Evolutionary conservation across 53 echinoderm and acorn worm genomes (phyloP).

Genomic region (Hippasteria phrygiana): DNA sequence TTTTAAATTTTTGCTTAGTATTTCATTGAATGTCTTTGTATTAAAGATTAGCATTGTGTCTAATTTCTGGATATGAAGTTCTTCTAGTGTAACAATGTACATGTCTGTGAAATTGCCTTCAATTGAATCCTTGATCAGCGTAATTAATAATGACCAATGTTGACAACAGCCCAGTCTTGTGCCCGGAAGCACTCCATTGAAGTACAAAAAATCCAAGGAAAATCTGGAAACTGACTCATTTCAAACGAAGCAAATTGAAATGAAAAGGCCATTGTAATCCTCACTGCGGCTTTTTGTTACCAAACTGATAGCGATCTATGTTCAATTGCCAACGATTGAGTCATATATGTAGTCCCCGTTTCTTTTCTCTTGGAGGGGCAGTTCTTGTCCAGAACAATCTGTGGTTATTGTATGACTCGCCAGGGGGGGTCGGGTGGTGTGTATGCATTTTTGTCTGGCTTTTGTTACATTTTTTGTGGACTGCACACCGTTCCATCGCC

Average conservation of each 20-base stretch:
- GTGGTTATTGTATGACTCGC: slow-evolving; percentile 36
- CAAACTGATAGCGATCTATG: slow-evolving; percentile 40
- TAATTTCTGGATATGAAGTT: background rate
- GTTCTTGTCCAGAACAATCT: background rate
- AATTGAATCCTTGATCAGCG: background rate
- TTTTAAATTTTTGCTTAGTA: too few relatives aligned
- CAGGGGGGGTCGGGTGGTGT: slow-evolving; percentile 34
- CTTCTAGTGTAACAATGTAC: too few relatives aligned
- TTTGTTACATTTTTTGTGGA: slow-evolving; percentile 49
- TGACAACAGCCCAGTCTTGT: background rate
- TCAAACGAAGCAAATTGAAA: slow-evolving; percentile 5
- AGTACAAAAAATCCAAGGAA: background rate
- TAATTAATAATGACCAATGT: slow-evolving; percentile 8
- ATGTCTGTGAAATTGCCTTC: background rate
- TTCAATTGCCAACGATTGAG: slow-evolving; percentile 49
- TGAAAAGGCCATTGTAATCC: slow-evolving; percentile 33
- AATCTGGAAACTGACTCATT: slow-evolving; percentile 47
- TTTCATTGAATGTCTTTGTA: too few relatives aligned
- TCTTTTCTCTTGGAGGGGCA: background rate
- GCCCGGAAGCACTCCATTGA: background rate
- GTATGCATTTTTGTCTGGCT: slow-evolving; percentile 50
- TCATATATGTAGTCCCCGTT: slow-evolving; percentile 3
- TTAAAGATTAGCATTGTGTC: too few relatives aligned
- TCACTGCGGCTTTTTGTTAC: slow-evolving; percentile 40
- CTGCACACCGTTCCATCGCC: slow-evolving; percentile 27